Conservation (phyloP, 2,888 invertebrate species). For the Perithous albicinctus region DNA sequence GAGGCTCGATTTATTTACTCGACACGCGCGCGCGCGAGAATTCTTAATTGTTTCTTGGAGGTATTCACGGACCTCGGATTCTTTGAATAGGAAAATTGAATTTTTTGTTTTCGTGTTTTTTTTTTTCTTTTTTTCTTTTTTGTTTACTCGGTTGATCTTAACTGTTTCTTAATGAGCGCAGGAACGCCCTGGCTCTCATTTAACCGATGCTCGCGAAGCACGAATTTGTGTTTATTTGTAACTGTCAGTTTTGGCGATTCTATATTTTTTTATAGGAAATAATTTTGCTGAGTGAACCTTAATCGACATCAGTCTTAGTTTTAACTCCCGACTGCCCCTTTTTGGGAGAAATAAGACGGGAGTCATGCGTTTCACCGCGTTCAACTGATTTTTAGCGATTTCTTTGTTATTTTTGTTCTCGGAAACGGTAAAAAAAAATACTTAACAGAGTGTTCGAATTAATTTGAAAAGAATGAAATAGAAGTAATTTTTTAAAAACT, state of each 20-base stretch:
- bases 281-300: background rate
- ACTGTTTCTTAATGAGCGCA: conserved; percentile 4
- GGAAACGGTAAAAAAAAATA: too few relatives aligned
- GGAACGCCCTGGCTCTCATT: background rate
- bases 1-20: conserved; percentile 60
- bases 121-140: conserved; percentile 40
- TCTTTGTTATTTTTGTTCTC: too few relatives aligned
- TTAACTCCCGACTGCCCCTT: too few relatives aligned
- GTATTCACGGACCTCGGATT: conserved; percentile 32
- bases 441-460: too few relatives aligned
- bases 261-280: background rate
- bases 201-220: background rate
- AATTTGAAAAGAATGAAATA: too few relatives aligned
- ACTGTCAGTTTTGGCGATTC: background rate
- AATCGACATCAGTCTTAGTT: too few relatives aligned
- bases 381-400: too few relatives aligned
- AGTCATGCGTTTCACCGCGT: too few relatives aligned
- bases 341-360: too few relatives aligned
- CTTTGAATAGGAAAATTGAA: conserved; percentile 43
- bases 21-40: conserved; percentile 62
- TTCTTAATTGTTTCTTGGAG: conserved; percentile 58
- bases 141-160: conserved; percentile 5
- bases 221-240: background rate
- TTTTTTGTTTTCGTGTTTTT: too few relatives aligned
- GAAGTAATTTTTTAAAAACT: too few relatives aligned